phyloP scores from a whole-genome alignment of 2,888 invertebrate species.

The Aproaerema taeniolella region DNA sequence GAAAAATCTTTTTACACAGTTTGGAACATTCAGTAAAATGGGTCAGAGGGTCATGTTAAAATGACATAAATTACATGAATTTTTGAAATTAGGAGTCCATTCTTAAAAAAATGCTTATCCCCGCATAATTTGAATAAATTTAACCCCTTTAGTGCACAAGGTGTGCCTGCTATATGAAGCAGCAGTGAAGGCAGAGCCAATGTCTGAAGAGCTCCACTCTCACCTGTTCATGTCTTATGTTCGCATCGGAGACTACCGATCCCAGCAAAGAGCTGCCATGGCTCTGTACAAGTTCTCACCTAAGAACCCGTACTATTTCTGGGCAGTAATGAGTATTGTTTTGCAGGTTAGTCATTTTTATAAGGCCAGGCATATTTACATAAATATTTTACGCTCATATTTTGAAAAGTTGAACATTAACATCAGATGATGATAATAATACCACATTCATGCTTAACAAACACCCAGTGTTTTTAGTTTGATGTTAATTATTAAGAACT shows the following conservation, averaged over 20 bases:
- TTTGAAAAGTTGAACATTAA: too few relatives aligned
- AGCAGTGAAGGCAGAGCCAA: slow-evolving; percentile 90
- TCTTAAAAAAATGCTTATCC: too few relatives aligned
- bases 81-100: too few relatives aligned
- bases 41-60: too few relatives aligned
- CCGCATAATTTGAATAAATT: too few relatives aligned
- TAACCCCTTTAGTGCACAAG: slow-evolving; percentile 94
- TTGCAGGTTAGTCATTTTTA: slow-evolving; percentile 87
- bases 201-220: slow-evolving; percentile 93
- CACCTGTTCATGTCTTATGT: slow-evolving; percentile 98
- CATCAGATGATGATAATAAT: too few relatives aligned
- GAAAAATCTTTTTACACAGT: too few relatives aligned
- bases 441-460: not conserved
- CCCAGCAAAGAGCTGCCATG: slow-evolving; percentile 94
- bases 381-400: slow-evolving; percentile 2
- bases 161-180: slow-evolving; percentile 94
- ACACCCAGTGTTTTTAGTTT: too few relatives aligned
- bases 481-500: too few relatives aligned
- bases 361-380: too few relatives aligned
- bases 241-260: slow-evolving; percentile 90
- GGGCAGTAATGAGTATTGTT: slow-evolving; percentile 98
- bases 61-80: too few relatives aligned
- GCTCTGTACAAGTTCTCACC: slow-evolving; percentile 92
- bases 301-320: slow-evolving; percentile 98
- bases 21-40: too few relatives aligned